Base-by-base conservation (phyloP, 2,888 invertebrate genomes). In the Micropterix aruncella region DNA sequence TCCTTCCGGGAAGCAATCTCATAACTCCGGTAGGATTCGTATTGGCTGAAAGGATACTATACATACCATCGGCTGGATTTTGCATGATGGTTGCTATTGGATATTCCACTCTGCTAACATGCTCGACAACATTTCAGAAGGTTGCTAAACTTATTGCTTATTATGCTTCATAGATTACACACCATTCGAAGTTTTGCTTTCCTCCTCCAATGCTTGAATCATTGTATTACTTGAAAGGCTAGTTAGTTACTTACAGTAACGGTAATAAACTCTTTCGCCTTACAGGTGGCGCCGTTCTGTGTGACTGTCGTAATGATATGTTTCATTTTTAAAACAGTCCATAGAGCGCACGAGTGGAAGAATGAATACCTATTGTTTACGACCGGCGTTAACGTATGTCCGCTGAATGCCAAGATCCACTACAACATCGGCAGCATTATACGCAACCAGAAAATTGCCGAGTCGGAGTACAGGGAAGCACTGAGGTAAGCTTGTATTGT, bases 401-500 rank as follows among this genome's bases (percentile, higher is more conserved):
- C 96, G 0, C 69, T 83, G 40, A 96, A 96, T 69, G 95, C 96
- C 16, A 97, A 96, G 75, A 86, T 86, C 2, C 82, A 74, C 54
- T 97, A 96, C 59, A 97, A 97, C 61, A 80, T 95, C 43, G 96
- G 86, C 0, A 94, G 94, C 62, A 79, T 83, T 47, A 80, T 87
- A 12, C n/a, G n/a, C n/a, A n/a, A n/a, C n/a, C n/a, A n/a, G n/a
- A n/a, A n/a, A n/a, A n/a, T 77, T 53, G 94, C 95, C 0, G 74
- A 91, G 44, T 54, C 66, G 18, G 83, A 88, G 59, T 96, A 96
- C 61, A 73, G 75, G 57, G 74, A 77, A 57, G 87, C 91, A 18
- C 74, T 92, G 45, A 68, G 73, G 83, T 82, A 63, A 54, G 49
- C n/a, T n/a, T n/a, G n/a, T n/a, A n/a, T n/a, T n/a, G n/a, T n/a